Evolutionary conservation across 1,140 invertebrate species (phyloP), one percentile per base, ranked within the genome.

Genomic region (Whitmania pigra): DNA sequence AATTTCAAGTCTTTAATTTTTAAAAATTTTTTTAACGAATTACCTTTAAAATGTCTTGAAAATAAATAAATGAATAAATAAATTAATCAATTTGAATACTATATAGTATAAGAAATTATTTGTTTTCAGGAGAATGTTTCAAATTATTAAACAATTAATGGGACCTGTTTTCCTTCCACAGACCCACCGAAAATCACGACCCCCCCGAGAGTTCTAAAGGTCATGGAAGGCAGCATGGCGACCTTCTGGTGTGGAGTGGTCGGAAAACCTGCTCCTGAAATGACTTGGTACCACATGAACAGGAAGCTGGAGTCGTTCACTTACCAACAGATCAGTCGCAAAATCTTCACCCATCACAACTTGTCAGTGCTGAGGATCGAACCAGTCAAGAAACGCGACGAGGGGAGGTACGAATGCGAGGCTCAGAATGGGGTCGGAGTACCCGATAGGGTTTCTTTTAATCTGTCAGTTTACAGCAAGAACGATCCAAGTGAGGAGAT

Each of bases 361-460:
- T n/a, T 63, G 1, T 63, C 29, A 4, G 69, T 53, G 69, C 17
- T 53, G 5, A 7, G 53, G 22, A 2, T 53, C 0, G 36, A 49
- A 27, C 69, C 36, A 9, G 69, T 53, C 3, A 40, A 49, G 53
- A 70, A 70, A n/a, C 18, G 29, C 0, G 69, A 70, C 20, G 69
- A 70, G n/a, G 69, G 69, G 5, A 7, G 20, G 3, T 70, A 70
- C 69, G 53, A 53, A 22, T 70, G 69, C 49, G 22, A 53, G 69
- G 43, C 49, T 20, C 40, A 36, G 2, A 53, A 53, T 25, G 40
- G 29, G 4, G 36, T 53, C 15, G 31, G 43, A 0, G 49, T 49
- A 43, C 18, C 22, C 17, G 29, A 31, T 20, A 9, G 29, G 20
- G 57, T 31, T 15, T 27, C 57, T 7, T 63, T 63, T 20, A 63